Conservation (phyloP, 2,113 vertebrate genomes). For the Bostrychus sinensis region DNA sequence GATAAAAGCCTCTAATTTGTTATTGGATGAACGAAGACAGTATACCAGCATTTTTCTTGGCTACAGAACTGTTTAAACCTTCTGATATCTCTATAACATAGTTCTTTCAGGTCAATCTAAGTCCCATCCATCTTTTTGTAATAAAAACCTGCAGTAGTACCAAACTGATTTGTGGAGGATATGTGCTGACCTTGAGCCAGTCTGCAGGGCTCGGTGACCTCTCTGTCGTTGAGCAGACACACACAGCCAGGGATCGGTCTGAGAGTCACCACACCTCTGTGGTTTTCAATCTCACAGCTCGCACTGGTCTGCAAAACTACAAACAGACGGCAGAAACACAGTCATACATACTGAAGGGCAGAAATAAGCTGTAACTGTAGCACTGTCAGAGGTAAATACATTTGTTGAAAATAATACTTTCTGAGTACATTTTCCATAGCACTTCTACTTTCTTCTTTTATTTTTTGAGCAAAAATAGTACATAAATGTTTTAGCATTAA, state of each 20-base stretch:
- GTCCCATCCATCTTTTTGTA: too few relatives aligned
- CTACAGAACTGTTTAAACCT: too few relatives aligned
- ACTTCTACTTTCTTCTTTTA: too few relatives aligned
- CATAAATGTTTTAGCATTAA: too few relatives aligned
- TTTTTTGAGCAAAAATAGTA: too few relatives aligned
- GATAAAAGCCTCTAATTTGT: too few relatives aligned
- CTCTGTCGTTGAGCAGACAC: slow-evolving; percentile 87
- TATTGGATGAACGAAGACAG: too few relatives aligned
- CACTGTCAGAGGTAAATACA: background rate
- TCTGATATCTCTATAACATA: background rate
- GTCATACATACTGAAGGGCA: slow-evolving; percentile 17
- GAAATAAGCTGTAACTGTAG: background rate
- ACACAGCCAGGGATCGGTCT: slow-evolving; percentile 78
- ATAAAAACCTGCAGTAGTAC: background rate
- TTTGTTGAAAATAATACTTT: too few relatives aligned
- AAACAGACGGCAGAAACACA: slow-evolving; percentile 27
- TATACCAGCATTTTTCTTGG: too few relatives aligned
- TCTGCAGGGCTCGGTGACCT: slow-evolving; percentile 85
- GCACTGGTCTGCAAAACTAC: slow-evolving; percentile 87
- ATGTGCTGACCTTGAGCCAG: slow-evolving; percentile 88
- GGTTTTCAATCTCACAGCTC: slow-evolving; percentile 89
- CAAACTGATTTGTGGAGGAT: slow-evolving; percentile 5
- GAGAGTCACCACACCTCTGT: slow-evolving; percentile 86
- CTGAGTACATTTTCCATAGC: too few relatives aligned
- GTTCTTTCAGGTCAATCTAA: too few relatives aligned